Conservation (phyloP, 2,888 invertebrate genomes). For the Drosophila antonietae region DNA sequence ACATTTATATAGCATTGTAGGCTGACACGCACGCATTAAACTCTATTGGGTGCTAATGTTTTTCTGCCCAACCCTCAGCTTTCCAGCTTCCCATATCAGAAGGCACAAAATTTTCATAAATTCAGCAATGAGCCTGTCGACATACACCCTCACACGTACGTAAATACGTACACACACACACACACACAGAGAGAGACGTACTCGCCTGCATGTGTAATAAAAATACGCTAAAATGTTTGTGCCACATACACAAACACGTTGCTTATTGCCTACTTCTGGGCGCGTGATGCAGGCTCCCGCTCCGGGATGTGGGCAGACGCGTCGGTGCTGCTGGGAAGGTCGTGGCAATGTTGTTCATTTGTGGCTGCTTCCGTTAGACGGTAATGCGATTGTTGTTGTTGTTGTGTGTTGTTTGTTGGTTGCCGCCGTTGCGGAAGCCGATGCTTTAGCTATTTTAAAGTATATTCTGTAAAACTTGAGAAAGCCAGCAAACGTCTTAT, state of each 20-base stretch:
- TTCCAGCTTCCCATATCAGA: constrained; percentile 53
- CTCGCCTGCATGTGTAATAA: constrained; percentile 68
- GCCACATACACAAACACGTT: constrained; percentile 73
- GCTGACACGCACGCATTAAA: constrained; percentile 74
- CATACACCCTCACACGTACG: constrained; percentile 42
- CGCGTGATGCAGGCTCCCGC: constrained; percentile 41
- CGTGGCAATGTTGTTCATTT: constrained; percentile 70
- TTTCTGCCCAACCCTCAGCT: constrained; percentile 30
- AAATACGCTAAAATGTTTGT: constrained; percentile 81
- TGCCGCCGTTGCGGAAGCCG: constrained; percentile 18
- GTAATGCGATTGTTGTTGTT: constrained; percentile 46
- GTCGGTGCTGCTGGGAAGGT: constrained; percentile 30
- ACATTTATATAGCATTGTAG: constrained; percentile 20
- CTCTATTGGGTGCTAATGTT: constrained; percentile 81
- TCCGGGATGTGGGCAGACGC: constrained; percentile 4
- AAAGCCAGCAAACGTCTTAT: not conserved
- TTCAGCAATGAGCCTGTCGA: constrained; percentile 76
- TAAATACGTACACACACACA: constrained; percentile 44
- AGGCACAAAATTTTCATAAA: constrained; percentile 74
- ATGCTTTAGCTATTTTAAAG: constrained; percentile 47
- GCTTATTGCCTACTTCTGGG: constrained; percentile 79
- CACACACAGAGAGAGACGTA: constrained; percentile 15
- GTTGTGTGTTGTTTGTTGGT: not conserved
- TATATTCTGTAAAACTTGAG: constrained; percentile 36
- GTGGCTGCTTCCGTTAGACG: constrained; percentile 64